Conservation (phyloP, 2,888 invertebrate genomes). For the Marronus borbonicus region DNA sequence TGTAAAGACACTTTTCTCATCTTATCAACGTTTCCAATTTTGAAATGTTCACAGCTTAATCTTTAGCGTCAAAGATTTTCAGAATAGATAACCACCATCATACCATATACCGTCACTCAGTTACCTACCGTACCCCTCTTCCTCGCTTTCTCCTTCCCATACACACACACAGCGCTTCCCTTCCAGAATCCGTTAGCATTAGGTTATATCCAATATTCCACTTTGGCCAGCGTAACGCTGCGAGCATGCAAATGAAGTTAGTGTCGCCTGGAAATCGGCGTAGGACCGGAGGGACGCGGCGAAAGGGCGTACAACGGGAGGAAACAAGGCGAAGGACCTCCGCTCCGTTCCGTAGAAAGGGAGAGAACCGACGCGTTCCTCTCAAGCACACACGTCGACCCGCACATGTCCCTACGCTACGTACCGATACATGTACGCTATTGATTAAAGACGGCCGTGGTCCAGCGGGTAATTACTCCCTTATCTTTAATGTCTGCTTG, state of each 20-base stretch:
- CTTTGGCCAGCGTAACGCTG: conserved; percentile 68
- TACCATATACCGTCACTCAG: too few species aligned
- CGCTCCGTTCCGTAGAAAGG: conserved; percentile 24
- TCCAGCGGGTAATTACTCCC: conserved; percentile 70
- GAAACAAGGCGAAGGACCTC: conserved; percentile 7
- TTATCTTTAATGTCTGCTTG: conserved; percentile 65
- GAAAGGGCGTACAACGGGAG: background rate
- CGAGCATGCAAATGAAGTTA: conserved; percentile 72
- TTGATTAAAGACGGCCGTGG: conserved; percentile 71
- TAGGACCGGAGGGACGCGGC: conserved; percentile 42
- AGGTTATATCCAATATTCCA: conserved; percentile 70
- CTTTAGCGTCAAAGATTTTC: too few species aligned
- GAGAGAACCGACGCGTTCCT: conserved; percentile 24
- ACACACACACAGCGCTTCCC: conserved; percentile 26
- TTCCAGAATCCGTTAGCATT: conserved; percentile 66
- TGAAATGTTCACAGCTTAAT: too few species aligned
- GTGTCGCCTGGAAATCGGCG: conserved; percentile 65
- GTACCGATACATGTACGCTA: conserved; percentile 59
- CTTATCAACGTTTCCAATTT: too few species aligned
- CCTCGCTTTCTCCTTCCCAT: background rate
- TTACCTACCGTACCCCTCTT: background rate
- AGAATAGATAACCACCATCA: too few species aligned
- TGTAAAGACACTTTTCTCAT: too few species aligned
- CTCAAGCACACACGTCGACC: conserved; percentile 21
- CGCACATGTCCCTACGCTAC: conserved; percentile 23